These are phyloP conservation scores for Strix aluco DNA, from an alignment of 2,113 vertebrate genomes.

Conservation along the genomic window DNA sequence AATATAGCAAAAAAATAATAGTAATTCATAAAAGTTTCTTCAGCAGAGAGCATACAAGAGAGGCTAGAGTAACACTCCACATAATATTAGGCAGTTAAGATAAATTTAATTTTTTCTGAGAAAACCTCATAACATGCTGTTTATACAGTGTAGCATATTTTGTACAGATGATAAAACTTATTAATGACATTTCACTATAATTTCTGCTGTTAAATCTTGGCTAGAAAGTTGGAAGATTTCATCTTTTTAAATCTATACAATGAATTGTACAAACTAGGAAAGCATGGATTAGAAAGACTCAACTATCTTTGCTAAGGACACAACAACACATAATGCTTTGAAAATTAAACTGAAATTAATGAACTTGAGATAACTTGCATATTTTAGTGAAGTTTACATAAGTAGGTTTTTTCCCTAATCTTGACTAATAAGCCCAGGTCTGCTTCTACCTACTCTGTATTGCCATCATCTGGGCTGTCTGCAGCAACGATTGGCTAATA, in stretches of 20 bases:
- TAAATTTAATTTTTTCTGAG: not conserved
- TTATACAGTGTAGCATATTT: not conserved
- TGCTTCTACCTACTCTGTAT: not conserved
- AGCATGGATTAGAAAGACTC: not conserved
- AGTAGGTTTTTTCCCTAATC: not conserved
- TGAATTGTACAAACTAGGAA: not conserved
- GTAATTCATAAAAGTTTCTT: not conserved
- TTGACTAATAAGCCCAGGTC: not conserved
- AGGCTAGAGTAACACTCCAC: not conserved
- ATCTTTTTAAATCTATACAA: not conserved
- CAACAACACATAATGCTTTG: not conserved
- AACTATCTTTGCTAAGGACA: not conserved
- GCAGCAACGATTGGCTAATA: not conserved
- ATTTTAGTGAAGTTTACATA: not conserved
- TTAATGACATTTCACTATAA: not conserved
- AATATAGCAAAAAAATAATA: not conserved
- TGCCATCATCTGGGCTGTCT: conserved; percentile 35
- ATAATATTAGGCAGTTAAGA: not conserved
- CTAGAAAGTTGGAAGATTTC: not conserved
- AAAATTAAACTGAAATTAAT: conserved; percentile 41
- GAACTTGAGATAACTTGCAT: not conserved
- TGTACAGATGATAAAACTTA: not conserved
- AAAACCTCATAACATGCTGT: not conserved
- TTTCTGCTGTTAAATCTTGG: not conserved
- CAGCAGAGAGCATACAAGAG: not conserved